Base-by-base conservation (phyloP, 1,140 invertebrate genomes). In the Mesaphorura yosii region DNA sequence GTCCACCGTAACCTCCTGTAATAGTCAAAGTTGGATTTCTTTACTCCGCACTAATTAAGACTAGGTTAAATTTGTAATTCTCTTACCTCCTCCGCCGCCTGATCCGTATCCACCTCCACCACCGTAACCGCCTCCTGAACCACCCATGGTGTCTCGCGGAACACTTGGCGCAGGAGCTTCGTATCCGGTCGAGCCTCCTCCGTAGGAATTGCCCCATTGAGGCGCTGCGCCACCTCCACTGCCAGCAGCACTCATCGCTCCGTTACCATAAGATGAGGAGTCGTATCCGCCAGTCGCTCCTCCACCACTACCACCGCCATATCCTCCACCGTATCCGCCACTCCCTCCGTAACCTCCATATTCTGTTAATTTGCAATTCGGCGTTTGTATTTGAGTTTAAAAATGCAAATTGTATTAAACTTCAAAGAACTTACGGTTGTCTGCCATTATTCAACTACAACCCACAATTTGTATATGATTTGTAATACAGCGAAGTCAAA, bases 291-390 rank as follows among this genome's bases (percentile, higher is more conserved):
- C n/a, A n/a, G n/a, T 26, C 20, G 27, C 20, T 6, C 51, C 27
- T 52, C 6, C 20, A 3, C 42, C 10, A 17, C 26, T n/a, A 3
- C 50, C 46, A 15, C 25, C 45, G 10, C 25, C 31, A 19, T 45
- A 53, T 28, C 55, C 50, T 17, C 54, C 55, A 12, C 52, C 46
- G 17, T 29, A 48, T 3, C 42, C 50, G 31, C 49, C 26, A 4
- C 47, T 26, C 23, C 54, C 50, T 6, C 58, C 58, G 39, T 58
- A 58, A 1, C 56, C 51, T 6, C 54, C 58, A 23, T 38, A 46
- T 1, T 50, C 50, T 19, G 49, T 53, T n/a, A n/a, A n/a, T n/a
- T n/a, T n/a, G n/a, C n/a, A n/a, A n/a, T n/a, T n/a, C n/a, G n/a
- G n/a, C n/a, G n/a, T n/a, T n/a, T n/a, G n/a, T n/a, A n/a, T n/a